Percentiles rank a stretch among this genome's conserved stretches.
Evolutionary conservation across 1,140 invertebrate species (phyloP).

Genomic region (Alviniconcha marisindica): DNA sequence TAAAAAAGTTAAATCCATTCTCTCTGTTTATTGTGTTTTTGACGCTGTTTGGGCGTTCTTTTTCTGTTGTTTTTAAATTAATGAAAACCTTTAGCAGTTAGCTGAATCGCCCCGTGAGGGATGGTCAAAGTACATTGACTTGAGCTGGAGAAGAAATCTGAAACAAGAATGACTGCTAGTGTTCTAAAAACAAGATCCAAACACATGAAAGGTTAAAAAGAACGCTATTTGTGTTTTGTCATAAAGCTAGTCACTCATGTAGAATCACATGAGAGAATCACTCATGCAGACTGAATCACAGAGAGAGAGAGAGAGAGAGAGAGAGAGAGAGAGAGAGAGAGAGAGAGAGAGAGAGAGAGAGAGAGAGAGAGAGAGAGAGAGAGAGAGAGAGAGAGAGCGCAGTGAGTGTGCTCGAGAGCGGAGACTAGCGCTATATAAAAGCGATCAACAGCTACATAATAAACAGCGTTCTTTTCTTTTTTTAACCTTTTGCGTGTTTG

Average conservation of each 20-base stretch:
- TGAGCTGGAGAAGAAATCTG: background rate
- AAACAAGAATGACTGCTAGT: background rate
- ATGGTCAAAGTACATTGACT: background rate
- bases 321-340: background rate
- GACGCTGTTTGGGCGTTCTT: too few relatives aligned
- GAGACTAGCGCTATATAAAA: background rate
- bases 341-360: slow-evolving; percentile 19
- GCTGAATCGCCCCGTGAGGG: too few relatives aligned
- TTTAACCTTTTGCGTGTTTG: too few relatives aligned
- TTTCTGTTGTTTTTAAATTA: too few relatives aligned
- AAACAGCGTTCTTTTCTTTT: background rate
- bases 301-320: slow-evolving; percentile 14
- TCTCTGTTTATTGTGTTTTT: too few relatives aligned
- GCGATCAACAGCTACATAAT: background rate
- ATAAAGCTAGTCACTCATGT: background rate
- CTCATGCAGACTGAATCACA: background rate
- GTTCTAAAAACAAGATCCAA: background rate
- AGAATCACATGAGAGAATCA: slow-evolving; percentile 2
- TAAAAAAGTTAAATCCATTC: too few relatives aligned
- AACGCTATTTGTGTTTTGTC: background rate
- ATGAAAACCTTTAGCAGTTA: too few relatives aligned
- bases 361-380: background rate
- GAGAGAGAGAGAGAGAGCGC: slow-evolving; percentile 11
- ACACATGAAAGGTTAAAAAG: background rate
- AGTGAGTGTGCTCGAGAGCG: background rate